These are phyloP conservation scores for Muntiacus reevesi DNA, from an alignment of 2,113 vertebrate species.

Conservation along the genomic window DNA sequence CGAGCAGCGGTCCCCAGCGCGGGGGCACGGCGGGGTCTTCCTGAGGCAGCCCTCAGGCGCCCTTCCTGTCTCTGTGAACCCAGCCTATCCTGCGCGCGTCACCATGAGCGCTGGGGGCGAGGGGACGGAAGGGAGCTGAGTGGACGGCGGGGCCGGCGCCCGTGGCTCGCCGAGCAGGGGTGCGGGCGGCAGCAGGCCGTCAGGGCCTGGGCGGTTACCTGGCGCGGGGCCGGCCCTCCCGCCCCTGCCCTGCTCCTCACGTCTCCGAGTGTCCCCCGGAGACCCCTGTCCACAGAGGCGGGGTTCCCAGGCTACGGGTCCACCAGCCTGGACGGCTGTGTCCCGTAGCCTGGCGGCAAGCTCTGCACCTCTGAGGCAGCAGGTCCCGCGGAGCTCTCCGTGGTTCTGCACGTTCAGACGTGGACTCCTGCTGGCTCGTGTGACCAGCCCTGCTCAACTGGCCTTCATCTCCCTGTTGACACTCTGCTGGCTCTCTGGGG, in stretches of 20 bases:
- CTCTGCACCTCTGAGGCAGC: not conserved
- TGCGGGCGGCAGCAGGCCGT: not conserved
- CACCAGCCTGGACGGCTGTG: not conserved
- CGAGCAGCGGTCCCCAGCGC: not conserved
- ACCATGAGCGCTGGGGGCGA: not conserved
- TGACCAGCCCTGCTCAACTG: not conserved
- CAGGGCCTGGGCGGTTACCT: not conserved
- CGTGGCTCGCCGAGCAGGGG: not conserved
- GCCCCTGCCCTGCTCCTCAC: not conserved
- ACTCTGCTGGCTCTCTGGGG: not conserved
- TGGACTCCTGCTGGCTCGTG: not conserved
- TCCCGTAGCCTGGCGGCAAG: not conserved
- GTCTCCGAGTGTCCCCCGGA: not conserved
- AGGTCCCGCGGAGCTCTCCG: not conserved
- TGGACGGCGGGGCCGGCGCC: not conserved
- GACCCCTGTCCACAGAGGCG: not conserved
- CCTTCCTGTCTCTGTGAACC: not conserved
- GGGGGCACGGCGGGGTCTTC: not conserved
- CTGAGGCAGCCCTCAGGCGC: not conserved
- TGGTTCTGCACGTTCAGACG: not conserved
- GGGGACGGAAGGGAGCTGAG: not conserved
- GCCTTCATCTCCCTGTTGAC: not conserved
- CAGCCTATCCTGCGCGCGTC: not conserved
- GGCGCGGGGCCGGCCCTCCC: rapidly evolving
- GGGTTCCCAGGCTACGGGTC: not conserved